Base-by-base conservation (phyloP, 30 jellyfish, hydroid and myxozoan genomes). In the Hydractinia symbiolongicarpus region DNA sequence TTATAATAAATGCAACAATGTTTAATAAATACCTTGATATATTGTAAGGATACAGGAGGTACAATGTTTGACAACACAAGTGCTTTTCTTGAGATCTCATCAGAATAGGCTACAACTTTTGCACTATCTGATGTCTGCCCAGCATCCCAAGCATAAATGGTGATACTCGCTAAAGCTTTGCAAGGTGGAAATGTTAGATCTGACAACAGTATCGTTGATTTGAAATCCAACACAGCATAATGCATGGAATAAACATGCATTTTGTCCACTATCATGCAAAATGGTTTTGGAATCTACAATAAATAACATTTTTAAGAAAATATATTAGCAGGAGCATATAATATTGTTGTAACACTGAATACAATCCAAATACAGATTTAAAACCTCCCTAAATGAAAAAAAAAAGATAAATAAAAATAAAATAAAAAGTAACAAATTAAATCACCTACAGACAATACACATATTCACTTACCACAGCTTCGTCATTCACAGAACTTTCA, bases 201-300 rank as follows among this genome's bases (percentile, higher is more conserved):
- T 8, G 97, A 86, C 67, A 91, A 77, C 77, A 15, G 16, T 5
- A 91, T 85, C 4, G 94, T 79, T 5, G 79, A 85, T 51, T 81
- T 85, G 56, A 91, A 91, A 55, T 91, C 97, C 70, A 91, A 55
- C 15, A 85, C 83, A 20, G 86, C 96, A 52, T 81, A 91, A 69
- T 91, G 97, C 19, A 81, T 89, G 6, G 97, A 91, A 40, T 83
- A 84, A 17, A 91, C 90, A 82, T 91, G 97, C 97, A 91, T 91
- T 75, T 94, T 60, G 71, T 86, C 95, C 16, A 91, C 96, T 10
- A 91, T 85, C 74, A 90, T 69, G 7, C 90, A 80, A 85, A 78
- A 77, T 55, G 97, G 79, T 16, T 82, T 83, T 11, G 96, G 93
- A 8, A 83, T 69, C 95, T 86, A 67, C 16, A 13, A 66, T 30